Conservation (phyloP, 2,888 invertebrate genomes). For the Drosophila paranaensis region DNA sequence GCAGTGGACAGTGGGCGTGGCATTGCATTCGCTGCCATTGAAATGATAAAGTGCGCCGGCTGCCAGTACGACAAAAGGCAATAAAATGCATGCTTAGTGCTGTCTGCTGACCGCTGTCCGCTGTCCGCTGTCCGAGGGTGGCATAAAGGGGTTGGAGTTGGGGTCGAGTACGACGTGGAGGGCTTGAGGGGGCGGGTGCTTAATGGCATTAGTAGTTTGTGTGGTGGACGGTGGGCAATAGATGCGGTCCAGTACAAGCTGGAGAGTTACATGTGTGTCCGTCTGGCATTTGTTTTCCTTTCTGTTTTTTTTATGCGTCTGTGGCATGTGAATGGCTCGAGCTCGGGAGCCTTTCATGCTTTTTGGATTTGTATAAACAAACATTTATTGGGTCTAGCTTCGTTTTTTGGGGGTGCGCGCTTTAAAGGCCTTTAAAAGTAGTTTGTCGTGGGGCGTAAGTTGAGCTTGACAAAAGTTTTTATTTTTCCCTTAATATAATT, state of each 20-base stretch:
- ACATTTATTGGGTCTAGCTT: conserved; percentile 70
- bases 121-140: conserved; percentile 7
- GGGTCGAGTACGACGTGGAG: not conserved
- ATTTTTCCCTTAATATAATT: conserved; percentile 8
- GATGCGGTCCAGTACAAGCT: conserved; percentile 47
- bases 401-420: conserved; percentile 14
- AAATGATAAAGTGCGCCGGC: conserved; percentile 76
- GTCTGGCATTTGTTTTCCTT: conserved; percentile 37
- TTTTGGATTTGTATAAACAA: conserved; percentile 76
- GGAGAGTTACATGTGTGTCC: conserved; percentile 51
- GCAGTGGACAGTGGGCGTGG: not conserved
- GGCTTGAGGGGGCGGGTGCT: conserved; percentile 18
- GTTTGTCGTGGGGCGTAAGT: not conserved
- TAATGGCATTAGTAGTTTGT: conserved; percentile 64
- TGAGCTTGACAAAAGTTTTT: conserved; percentile 10
- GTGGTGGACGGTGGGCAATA: conserved; percentile 19
- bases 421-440: conserved; percentile 34
- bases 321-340: conserved; percentile 52
- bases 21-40: conserved; percentile 61
- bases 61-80: conserved; percentile 69
- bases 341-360: conserved; percentile 72
- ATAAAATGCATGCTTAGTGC: conserved; percentile 79
- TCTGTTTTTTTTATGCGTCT: conserved; percentile 39
- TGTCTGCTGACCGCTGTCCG: conserved; percentile 15
- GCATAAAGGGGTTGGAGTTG: not conserved